Conservation (phyloP, 2,797 vertebrate species). For the Pipistrellus kuhlii region DNA sequence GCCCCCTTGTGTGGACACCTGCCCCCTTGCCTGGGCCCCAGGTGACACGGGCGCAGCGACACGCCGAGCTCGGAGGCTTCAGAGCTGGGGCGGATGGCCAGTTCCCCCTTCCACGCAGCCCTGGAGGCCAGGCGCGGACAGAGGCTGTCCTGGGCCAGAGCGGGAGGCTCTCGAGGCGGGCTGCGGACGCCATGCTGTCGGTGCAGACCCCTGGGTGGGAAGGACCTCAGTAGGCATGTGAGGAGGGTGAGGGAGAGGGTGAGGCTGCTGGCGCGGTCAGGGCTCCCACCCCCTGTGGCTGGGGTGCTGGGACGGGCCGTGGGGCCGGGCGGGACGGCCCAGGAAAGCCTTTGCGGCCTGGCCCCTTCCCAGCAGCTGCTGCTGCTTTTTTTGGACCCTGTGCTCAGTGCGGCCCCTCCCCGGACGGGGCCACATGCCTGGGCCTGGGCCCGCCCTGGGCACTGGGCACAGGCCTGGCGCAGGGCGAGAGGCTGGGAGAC, state of each 20-base stretch:
- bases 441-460: not conserved
- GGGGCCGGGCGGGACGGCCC: not conserved
- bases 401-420: conserved; percentile 19
- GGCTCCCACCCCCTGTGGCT: not conserved
- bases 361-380: conserved; percentile 61
- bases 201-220: not conserved
- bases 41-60: not conserved
- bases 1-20: not conserved
- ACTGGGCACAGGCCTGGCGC: not conserved
- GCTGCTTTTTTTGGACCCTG: conserved; percentile 64
- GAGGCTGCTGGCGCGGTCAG: too few relatives aligned
- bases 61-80: not conserved
- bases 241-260: too few relatives aligned
- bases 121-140: not conserved
- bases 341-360: not conserved
- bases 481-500: not conserved
- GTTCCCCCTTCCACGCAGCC: too few relatives aligned
- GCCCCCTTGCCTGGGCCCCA: not conserved
- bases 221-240: rapidly evolving
- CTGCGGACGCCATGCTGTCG: not conserved
- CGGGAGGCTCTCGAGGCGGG: not conserved
- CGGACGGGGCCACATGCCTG: conserved; percentile 31
- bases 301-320: not conserved
- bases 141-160: not conserved
- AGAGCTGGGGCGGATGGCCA: not conserved